Conservation (phyloP, 1,140 invertebrate genomes). For the Drosophila grimshawi region DNA sequence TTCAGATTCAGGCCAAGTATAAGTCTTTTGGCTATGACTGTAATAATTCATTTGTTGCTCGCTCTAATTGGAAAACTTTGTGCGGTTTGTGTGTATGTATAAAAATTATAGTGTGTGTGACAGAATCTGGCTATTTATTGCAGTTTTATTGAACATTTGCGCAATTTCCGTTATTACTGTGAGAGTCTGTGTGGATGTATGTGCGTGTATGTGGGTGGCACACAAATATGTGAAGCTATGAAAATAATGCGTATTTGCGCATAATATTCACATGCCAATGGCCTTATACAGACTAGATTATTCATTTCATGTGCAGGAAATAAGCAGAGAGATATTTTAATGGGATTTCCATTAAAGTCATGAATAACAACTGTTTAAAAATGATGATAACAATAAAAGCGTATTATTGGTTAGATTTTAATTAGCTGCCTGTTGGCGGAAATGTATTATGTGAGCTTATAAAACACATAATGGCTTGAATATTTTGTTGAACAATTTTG, state of each 20-base stretch:
- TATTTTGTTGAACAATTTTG: background rate
- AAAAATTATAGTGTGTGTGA: constrained; percentile 5
- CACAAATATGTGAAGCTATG: background rate
- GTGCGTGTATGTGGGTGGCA: background rate
- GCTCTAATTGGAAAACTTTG: constrained; percentile 74
- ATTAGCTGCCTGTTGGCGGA: background rate
- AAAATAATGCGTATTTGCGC: background rate
- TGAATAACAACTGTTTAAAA: background rate
- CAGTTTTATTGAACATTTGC: constrained; percentile 37
- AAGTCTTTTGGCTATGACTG: constrained; percentile 17
- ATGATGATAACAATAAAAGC: background rate
- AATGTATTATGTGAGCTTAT: too few species aligned
- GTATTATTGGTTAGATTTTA: background rate
- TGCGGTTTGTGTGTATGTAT: constrained; percentile 2
- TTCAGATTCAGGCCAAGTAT: constrained; percentile 1
- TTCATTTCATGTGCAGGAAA: background rate
- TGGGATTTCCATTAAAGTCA: background rate
- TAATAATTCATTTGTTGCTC: constrained; percentile 65
- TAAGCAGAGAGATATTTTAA: background rate
- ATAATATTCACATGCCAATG: constrained; percentile 16
- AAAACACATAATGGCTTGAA: background rate
- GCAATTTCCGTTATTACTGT: constrained; percentile 11
- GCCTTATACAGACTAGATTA: constrained; percentile 1
- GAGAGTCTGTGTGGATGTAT: background rate
- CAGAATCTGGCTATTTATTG: constrained; percentile 30